These are phyloP conservation scores for Dasypolia templi DNA, from an alignment of 2,888 invertebrate genomes.

Conservation along the genomic window DNA sequence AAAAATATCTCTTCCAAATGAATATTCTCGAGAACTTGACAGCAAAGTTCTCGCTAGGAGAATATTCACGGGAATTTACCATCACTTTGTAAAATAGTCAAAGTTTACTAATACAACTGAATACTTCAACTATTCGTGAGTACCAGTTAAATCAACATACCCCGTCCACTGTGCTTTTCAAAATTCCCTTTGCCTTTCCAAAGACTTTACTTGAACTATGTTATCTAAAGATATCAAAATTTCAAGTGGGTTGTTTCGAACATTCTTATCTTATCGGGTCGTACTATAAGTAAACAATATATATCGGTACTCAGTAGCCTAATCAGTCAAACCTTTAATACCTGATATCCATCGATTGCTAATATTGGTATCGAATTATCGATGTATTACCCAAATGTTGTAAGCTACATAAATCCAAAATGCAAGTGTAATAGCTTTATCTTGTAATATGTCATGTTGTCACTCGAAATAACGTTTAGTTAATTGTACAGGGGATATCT, in stretches of 20 bases:
- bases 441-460: neutral
- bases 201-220: neutral
- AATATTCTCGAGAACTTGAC: neutral
- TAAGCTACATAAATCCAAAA: constrained; percentile 8
- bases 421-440: neutral
- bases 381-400: constrained; percentile 19
- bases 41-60: neutral
- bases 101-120: too few relatives aligned
- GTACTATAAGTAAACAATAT: constrained; percentile 18
- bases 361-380: constrained; percentile 19
- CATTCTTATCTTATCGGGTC: constrained; percentile 32
- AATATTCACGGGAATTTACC: neutral
- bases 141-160: neutral
- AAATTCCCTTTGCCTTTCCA: neutral
- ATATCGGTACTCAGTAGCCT: neutral
- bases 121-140: neutral
- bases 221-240: neutral
- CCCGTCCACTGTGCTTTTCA: neutral
- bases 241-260: constrained; percentile 1
- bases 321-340: constrained; percentile 21
- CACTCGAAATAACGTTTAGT: neutral
- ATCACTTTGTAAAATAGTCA: too few relatives aligned
- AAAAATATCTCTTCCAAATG: too few relatives aligned
- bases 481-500: too few relatives aligned
- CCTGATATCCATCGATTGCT: constrained; percentile 15